Percentiles rank a stretch among this genome's conserved stretches.
Conservation (phyloP, 1,140 invertebrate genomes). For the Drosophila albomicans region DNA sequence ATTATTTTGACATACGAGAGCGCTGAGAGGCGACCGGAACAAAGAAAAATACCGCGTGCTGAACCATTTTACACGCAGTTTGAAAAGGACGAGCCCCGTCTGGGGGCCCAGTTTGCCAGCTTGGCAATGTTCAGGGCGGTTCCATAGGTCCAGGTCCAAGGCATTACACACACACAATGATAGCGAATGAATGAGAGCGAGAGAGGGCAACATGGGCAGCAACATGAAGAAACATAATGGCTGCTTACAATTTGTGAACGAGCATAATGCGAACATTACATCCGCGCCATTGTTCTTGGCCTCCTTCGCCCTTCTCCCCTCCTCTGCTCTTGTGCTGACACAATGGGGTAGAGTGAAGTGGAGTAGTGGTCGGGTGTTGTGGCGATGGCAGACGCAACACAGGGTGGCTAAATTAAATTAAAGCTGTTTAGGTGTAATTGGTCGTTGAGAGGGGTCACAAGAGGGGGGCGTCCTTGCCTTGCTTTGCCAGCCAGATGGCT, state of each 20-base stretch:
- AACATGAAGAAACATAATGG: constrained; percentile 83
- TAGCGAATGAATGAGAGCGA: background rate
- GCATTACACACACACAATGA: constrained; percentile 56
- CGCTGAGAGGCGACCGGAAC: constrained; percentile 40
- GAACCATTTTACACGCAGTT: constrained; percentile 48
- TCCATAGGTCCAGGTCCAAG: constrained; percentile 23
- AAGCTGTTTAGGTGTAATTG: constrained; percentile 83
- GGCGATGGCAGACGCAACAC: constrained; percentile 18
- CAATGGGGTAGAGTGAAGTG: background rate
- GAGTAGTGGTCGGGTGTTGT: constrained; percentile 8
- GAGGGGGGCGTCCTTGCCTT: constrained; percentile 14
- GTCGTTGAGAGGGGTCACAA: constrained; percentile 74
- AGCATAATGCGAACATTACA: constrained; percentile 84
- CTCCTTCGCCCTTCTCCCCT: background rate
- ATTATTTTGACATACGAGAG: constrained; percentile 80
- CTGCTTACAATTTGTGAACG: constrained; percentile 84
- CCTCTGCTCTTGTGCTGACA: background rate
- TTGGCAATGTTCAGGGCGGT: constrained; percentile 17
- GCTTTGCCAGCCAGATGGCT: background rate
- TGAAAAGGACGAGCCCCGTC: constrained; percentile 12
- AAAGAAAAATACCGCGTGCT: constrained; percentile 62
- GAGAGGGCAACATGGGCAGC: constrained; percentile 56
- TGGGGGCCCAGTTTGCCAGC: background rate
- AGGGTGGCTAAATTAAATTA: constrained; percentile 78
- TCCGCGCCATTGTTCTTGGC: constrained; percentile 79